Evolutionary conservation across 1,140 invertebrate genomes (phyloP).

Genomic region (Gyrodactylus bullatarudis): DNA sequence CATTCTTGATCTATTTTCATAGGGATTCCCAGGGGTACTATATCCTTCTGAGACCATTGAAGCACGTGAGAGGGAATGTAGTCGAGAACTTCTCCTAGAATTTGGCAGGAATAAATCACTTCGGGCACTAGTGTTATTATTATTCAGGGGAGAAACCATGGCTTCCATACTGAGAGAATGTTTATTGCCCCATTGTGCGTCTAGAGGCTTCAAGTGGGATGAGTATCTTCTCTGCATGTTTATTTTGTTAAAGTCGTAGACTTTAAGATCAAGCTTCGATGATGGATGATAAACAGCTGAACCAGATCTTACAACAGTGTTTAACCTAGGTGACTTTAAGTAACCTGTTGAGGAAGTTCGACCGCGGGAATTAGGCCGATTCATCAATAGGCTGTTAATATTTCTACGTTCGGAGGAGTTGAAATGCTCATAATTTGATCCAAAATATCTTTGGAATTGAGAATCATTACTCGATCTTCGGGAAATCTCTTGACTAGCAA

Average conservation of each 20-base stretch:
- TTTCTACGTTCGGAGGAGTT: too few relatives aligned
- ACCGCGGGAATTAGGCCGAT: neutral
- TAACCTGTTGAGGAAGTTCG: neutral
- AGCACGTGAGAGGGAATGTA: neutral
- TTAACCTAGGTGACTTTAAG: neutral
- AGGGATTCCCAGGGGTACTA: neutral
- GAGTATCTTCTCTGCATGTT: neutral
- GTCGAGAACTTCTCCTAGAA: neutral
- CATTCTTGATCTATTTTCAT: neutral
- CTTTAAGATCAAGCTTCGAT: neutral
- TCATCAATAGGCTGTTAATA: neutral
- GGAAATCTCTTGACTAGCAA: neutral
- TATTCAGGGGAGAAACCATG: neutral
- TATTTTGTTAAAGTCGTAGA: neutral
- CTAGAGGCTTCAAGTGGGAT: neutral
- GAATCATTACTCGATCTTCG: neutral
- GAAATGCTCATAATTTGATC: neutral
- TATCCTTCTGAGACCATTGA: neutral
- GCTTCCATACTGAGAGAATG: neutral
- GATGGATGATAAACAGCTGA: neutral
- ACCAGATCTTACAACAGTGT: neutral
- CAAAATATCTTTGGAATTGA: neutral
- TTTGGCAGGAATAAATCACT: too few relatives aligned
- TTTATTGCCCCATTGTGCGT: neutral
- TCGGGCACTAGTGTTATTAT: neutral